A percentile compares a stretch with the other conserved stretches of the same genome.
phyloP scores from a whole-genome alignment of 2,888 invertebrate genomes.

The Macrosiphum euphorbiae region DNA sequence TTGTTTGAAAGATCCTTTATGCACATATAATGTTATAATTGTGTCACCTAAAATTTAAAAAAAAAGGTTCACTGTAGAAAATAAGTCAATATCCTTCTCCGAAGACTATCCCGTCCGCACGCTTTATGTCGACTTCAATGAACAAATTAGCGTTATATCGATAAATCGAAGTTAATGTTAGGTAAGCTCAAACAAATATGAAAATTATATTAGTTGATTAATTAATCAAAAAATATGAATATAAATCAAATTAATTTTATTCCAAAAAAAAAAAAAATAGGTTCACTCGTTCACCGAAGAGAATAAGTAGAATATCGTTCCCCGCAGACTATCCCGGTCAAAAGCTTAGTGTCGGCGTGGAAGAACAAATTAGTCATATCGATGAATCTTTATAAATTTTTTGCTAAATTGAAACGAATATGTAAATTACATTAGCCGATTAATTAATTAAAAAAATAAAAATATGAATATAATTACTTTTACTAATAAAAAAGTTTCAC shows the following conservation, averaged over 20 bases:
- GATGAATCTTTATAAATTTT: neutral
- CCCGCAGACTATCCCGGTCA: neutral
- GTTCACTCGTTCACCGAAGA: too few species aligned
- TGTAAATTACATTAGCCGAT: neutral
- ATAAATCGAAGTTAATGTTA: neutral
- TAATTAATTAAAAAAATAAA: neutral
- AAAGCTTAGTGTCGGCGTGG: neutral
- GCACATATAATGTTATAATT: neutral
- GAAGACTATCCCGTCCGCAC: neutral
- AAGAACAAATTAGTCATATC: neutral
- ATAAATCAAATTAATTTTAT: neutral
- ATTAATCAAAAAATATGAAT: neutral
- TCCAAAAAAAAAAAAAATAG: neutral
- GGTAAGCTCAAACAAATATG: neutral
- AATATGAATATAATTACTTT: neutral
- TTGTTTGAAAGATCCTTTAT: neutral
- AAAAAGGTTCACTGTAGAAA: neutral
- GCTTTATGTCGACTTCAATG: neutral
- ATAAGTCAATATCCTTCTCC: neutral
- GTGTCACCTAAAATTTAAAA: neutral
- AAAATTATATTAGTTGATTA: neutral
- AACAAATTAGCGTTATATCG: neutral
- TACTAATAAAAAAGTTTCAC: neutral
- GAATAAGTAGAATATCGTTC: neutral
- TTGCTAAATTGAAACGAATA: neutral